Base-by-base conservation (phyloP, 2,888 invertebrate genomes). In the Yponomeuta malinellus region DNA sequence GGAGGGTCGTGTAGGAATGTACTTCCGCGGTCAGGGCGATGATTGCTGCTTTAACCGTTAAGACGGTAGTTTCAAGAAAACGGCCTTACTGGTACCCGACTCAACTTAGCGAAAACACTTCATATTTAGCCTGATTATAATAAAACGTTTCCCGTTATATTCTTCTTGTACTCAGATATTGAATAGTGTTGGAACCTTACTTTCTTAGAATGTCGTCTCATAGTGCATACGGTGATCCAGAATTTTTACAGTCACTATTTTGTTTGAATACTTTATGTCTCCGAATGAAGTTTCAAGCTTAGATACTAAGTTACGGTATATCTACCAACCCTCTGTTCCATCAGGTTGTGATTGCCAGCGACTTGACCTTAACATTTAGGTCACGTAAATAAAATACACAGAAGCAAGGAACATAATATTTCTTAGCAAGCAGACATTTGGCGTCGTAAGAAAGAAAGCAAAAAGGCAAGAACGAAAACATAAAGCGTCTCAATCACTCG, bases 401-500 rank as follows among this genome's bases (percentile, higher is more conserved):
- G 52, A 15, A 59, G 52, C 52, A 59, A 59, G 15, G 12, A 59
- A 59, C 52, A 15, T 59, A 59, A 15, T 59, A 59, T 59, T 59
- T 59, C 15, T 59, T 59, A 12, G 12, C 5, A 15, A 12, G 52
- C 15, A 59, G 15, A 59, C 52, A 5, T 59, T 31, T 15, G n/a
- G 31, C 68, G 68, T 65, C 15, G 15, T 59, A 59, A 59, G 29
- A 68, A 68, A 68, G 68, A 68, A 68, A 68, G 68, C 33, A 68
- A 68, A 59, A 68, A 48, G 15, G 69, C 63, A 63, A 69, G 48
- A 69, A 43, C 80, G 71, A 81, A 81, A 84, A 83, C 84, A 85
- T 86, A 79, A 80, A 80, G 72, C 69, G 48, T 71, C 75, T 75
- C 75, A 78, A 77, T 86, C 88, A 87, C 87, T 87, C 85, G 84